These are phyloP conservation scores for Neotoxoptera formosana DNA, from an alignment of 1,140 invertebrate genomes.

Conservation along the genomic window DNA sequence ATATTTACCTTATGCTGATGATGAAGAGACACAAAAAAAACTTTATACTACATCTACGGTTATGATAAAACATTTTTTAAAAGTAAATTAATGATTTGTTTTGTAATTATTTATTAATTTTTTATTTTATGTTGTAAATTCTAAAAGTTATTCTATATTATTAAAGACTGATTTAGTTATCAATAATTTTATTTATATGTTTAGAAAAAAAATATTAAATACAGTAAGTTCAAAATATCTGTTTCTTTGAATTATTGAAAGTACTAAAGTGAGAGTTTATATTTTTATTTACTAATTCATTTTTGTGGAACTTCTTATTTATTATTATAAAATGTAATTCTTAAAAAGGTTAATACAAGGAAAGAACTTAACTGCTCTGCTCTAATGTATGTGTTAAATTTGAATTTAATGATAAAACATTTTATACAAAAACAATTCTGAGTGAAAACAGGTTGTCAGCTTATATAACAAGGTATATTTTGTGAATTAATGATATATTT, in stretches of 20 bases:
- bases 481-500: too few species aligned
- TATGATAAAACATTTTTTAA: slow-evolving; percentile 51
- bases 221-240: neutral
- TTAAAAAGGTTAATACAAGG: neutral
- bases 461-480: too few species aligned
- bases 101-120: neutral
- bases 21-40: slow-evolving; percentile 58
- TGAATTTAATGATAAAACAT: too few species aligned
- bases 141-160: neutral
- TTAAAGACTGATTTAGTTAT: slow-evolving; percentile 30
- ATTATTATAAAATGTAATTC: neutral
- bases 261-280: neutral
- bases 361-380: neutral
- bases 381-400: too few species aligned
- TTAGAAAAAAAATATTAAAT: too few species aligned
- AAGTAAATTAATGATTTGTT: neutral
- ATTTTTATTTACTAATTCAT: neutral
- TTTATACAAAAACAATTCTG: too few species aligned
- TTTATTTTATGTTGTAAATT: neutral
- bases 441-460: too few species aligned
- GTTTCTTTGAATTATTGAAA: neutral
- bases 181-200: neutral
- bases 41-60: slow-evolving; percentile 57
- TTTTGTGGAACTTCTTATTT: neutral
- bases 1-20: slow-evolving; percentile 43